Evolutionary conservation across 2,113 vertebrate genomes (phyloP).

Genomic region (Nothocercus julius): DNA sequence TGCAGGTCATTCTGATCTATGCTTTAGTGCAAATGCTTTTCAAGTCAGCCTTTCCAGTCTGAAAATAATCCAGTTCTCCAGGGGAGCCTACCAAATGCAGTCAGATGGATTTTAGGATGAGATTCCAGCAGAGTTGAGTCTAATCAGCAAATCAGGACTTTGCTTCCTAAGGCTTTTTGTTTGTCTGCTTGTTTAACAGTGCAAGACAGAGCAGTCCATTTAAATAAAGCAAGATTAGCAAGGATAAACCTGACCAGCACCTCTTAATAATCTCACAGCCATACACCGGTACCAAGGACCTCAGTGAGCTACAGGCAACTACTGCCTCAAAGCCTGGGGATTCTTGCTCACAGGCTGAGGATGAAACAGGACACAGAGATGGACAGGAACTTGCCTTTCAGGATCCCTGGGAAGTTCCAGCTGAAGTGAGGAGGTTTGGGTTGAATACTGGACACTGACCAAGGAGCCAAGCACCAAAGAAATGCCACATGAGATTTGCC

Average conservation of each 20-base stretch:
- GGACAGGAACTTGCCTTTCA: neutral
- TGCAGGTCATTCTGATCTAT: neutral
- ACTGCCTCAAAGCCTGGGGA: neutral
- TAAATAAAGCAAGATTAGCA: constrained; percentile 1
- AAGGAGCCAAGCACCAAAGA: neutral
- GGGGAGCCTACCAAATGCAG: constrained; percentile 1
- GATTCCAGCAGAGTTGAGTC: constrained; percentile 43
- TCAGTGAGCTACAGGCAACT: neutral
- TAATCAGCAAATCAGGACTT: constrained; percentile 45
- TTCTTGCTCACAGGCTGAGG: neutral
- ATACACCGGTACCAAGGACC: accelerated
- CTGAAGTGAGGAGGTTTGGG: accelerated
- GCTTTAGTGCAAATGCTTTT: neutral
- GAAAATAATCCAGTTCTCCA: neutral
- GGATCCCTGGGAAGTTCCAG: neutral
- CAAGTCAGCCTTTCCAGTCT: neutral
- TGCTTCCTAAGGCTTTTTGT: constrained; percentile 34
- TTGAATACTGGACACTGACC: neutral
- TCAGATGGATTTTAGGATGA: constrained; percentile 39
- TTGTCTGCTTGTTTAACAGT: constrained; percentile 36
- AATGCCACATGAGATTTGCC: neutral
- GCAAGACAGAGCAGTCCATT: constrained; percentile 7
- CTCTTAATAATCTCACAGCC: neutral
- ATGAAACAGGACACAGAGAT: neutral
- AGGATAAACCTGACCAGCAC: neutral